Conservation (phyloP, 2,888 invertebrate genomes). For the Dicycla oo region DNA sequence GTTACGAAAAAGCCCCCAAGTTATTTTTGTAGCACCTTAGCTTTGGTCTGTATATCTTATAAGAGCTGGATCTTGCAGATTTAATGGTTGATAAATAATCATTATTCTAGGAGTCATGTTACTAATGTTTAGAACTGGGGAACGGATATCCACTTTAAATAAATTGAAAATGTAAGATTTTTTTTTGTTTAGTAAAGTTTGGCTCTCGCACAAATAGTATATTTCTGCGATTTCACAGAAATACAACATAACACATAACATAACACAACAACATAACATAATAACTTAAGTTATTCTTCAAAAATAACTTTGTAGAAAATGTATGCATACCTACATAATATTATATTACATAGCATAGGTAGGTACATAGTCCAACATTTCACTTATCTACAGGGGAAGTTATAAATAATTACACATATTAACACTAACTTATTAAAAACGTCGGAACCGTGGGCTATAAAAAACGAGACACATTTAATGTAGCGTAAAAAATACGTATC, state of each 20-base stretch:
- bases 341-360: conserved; percentile 14
- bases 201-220: not conserved
- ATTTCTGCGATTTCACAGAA: conserved; percentile 15
- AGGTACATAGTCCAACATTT: not conserved
- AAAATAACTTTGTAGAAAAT: conserved; percentile 18
- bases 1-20: too few species aligned
- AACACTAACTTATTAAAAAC: conserved; percentile 33
- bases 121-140: not conserved
- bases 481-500: conserved; percentile 37
- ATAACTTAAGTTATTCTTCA: conserved; percentile 19
- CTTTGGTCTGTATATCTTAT: too few species aligned
- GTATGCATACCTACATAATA: not conserved
- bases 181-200: conserved; percentile 5
- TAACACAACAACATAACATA: too few species aligned
- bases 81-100: too few species aligned
- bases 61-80: too few species aligned
- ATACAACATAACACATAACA: too few species aligned
- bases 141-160: not conserved
- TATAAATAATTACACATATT: conserved; percentile 35
- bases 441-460: conserved; percentile 22
- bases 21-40: too few species aligned
- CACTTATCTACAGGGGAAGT: conserved; percentile 38
- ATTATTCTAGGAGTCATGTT: not conserved
- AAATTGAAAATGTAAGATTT: not conserved
- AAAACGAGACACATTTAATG: conserved; percentile 47